Evolutionary conservation across 1,140 invertebrate genomes (phyloP).

Genomic region (Harpegnathos saltator): DNA sequence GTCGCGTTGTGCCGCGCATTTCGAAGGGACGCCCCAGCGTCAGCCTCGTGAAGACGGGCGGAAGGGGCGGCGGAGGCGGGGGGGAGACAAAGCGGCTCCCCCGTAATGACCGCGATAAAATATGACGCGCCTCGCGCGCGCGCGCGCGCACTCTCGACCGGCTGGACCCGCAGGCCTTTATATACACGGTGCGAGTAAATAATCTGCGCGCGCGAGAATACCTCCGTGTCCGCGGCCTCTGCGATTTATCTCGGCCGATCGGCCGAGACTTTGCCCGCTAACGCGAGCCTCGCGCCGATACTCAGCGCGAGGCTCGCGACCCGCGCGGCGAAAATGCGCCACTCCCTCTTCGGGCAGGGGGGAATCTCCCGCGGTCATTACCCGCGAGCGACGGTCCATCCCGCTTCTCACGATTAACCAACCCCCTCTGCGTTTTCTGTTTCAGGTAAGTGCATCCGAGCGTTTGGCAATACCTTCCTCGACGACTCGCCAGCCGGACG

Average conservation of each 20-base stretch:
- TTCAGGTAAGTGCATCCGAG: slow-evolving; percentile 73
- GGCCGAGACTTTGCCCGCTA: no score
- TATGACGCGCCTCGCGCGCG: slow-evolving; percentile 68
- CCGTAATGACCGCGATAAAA: slow-evolving; percentile 78
- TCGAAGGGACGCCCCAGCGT: slow-evolving; percentile 69
- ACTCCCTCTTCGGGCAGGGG: no score
- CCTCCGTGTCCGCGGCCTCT: background rate
- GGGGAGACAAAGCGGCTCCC: slow-evolving; percentile 16
- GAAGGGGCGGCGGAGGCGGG: no score
- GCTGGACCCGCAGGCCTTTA: slow-evolving; percentile 10
- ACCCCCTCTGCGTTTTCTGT: slow-evolving; percentile 64
- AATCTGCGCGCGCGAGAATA: background rate
- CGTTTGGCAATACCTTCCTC: background rate
- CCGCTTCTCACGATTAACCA: slow-evolving; percentile 42
- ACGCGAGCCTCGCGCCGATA: no score
- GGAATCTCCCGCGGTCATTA: background rate
- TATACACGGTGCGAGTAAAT: background rate
- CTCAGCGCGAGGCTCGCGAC: no score
- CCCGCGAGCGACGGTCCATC: slow-evolving; percentile 20
- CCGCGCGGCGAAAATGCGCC: no score
- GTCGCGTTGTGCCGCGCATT: slow-evolving; percentile 72
- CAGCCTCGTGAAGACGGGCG: slow-evolving; percentile 46
- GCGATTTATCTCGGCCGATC: no score
- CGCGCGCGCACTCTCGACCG: slow-evolving; percentile 38
- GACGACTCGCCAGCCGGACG: background rate